Evolutionary conservation across 1,140 invertebrate genomes (phyloP).

Genomic region (Chironomus striatipennis): DNA sequence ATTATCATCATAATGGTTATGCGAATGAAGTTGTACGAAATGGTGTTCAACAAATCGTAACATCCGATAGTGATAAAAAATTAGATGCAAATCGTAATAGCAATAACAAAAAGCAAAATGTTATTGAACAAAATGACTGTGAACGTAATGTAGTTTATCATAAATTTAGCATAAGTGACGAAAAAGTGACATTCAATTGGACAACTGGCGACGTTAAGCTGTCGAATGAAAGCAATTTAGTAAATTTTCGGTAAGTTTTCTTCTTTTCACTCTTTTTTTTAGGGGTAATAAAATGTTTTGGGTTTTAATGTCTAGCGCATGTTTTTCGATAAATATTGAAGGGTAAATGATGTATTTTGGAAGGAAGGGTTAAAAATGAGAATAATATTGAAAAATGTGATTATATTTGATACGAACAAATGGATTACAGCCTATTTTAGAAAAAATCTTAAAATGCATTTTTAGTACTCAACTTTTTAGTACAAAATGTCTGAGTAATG

Average conservation of each 20-base stretch:
- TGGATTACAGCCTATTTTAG: too few relatives aligned
- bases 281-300: too few relatives aligned
- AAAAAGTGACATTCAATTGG: neutral
- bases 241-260: neutral
- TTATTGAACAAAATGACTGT: conserved; percentile 8
- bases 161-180: neutral
- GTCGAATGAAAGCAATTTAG: neutral
- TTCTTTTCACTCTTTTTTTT: too few relatives aligned
- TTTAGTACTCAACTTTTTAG: too few relatives aligned
- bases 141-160: neutral
- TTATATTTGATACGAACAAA: too few relatives aligned
- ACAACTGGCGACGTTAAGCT: conserved; percentile 4
- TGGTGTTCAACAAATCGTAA: neutral
- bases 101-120: neutral
- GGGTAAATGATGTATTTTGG: too few relatives aligned
- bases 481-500: too few relatives aligned
- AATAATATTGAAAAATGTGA: too few relatives aligned
- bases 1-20: neutral
- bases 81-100: conserved; percentile 7
- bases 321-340: too few relatives aligned
- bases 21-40: neutral
- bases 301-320: too few relatives aligned
- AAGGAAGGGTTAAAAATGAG: too few relatives aligned
- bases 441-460: too few relatives aligned
- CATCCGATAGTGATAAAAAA: neutral